Base-by-base conservation (phyloP, 2,797 vertebrate genomes). In the Tapera naevia region DNA sequence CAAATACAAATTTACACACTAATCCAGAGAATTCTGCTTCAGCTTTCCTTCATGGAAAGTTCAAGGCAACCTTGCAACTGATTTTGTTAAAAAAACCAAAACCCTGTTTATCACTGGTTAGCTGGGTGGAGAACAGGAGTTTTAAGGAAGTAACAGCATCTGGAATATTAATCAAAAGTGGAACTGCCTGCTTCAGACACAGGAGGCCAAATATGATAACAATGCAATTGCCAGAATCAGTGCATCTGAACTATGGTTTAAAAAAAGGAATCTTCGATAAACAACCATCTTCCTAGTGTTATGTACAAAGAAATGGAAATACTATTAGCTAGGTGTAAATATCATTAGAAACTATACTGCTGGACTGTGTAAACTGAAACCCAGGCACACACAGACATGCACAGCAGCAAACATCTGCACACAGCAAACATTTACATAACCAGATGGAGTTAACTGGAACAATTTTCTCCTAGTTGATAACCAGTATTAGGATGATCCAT, bases 121-220 rank as follows among this genome's bases (percentile, higher is more conserved):
- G 18, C 24, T 46, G 61, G 30, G 41, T 72, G n/a, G 73, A 91
- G 28, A 89, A 73, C 4, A 6, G 4, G 13, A 85, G 28, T 25
- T 82, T 64, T 75, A 46, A 92, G 65, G 80, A 89, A 91, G 78
- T 54, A 64, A 72, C 46, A 54, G 39, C 76, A 88, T 58, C 61
- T 95, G 93, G 35, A 94, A 86, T 54, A 75, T 22, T 50, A 91
- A 80, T 67, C 50, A 75, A 28, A 93, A 78, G 54, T 61, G 72
- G 58, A 74, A 80, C 35, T 51, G 39, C 43, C 65, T 7, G 1
- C 39, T 72, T 30, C 23, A 70, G 74, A 39, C 14, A 89, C 4
- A 41, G 19, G 48, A 88, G 87, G 60, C 41, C 41, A 85, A 86
- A 80, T 37, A 86, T 2, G 7, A 5, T n/a, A 87, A 93, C 30